Conservation (phyloP, 2,113 vertebrate genomes). For the Rynchops niger region DNA sequence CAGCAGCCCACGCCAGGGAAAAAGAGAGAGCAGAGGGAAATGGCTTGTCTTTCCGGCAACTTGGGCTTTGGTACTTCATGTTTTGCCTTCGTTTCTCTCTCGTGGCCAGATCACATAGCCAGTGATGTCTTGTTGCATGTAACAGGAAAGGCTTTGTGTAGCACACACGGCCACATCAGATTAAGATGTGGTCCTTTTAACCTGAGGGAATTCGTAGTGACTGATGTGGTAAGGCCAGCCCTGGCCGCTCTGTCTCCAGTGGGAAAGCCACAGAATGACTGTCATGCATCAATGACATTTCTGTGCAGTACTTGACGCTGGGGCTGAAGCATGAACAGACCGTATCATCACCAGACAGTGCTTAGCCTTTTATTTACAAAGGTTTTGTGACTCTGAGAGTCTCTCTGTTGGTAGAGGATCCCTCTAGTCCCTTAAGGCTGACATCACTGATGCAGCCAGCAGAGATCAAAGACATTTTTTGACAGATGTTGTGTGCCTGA, state of each 20-base stretch:
- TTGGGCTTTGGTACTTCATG: background rate
- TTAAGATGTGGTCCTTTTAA: background rate
- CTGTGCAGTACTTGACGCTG: background rate
- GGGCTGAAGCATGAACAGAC: background rate
- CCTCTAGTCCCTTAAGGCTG: background rate
- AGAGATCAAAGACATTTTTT: constrained; percentile 5
- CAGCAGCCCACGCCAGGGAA: background rate
- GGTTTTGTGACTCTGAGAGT: background rate
- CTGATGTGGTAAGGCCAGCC: background rate
- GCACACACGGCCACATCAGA: background rate
- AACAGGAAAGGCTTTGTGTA: background rate
- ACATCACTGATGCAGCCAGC: background rate
- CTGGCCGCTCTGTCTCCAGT: background rate
- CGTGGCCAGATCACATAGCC: too few relatives aligned
- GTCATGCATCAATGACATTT: background rate
- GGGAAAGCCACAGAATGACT: background rate
- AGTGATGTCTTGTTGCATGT: background rate
- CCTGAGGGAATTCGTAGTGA: background rate
- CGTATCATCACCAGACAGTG: background rate
- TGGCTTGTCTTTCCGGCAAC: background rate
- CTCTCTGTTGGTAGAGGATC: background rate
- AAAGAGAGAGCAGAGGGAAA: background rate
- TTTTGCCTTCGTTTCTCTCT: background rate
- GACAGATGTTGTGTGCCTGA: background rate
- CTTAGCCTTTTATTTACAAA: background rate